phyloP scores from a whole-genome alignment of 2,797 vertebrate genomes.

The Neosalanx taihuensis region DNA sequence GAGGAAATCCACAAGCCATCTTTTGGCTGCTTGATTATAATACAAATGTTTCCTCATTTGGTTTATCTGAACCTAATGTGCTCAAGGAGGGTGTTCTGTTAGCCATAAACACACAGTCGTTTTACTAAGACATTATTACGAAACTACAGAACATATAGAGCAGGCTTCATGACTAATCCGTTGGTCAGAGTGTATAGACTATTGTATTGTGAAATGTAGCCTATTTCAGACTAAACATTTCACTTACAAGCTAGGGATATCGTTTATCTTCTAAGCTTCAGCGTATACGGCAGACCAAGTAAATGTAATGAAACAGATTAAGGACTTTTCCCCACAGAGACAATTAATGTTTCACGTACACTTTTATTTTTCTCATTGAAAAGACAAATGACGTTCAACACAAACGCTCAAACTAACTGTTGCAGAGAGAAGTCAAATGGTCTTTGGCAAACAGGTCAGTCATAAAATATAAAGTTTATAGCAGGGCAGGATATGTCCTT shows the following conservation, averaged over 20 bases:
- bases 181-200: neutral
- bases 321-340: neutral
- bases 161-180: too few species aligned
- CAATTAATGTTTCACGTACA: neutral
- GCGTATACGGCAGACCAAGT: neutral
- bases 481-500: conserved; percentile 23
- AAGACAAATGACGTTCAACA: neutral
- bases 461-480: conserved; percentile 64
- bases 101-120: too few species aligned
- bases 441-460: conserved; percentile 50
- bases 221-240: neutral
- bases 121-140: too few species aligned
- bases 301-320: neutral
- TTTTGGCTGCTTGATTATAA: too few species aligned
- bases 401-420: conserved; percentile 20
- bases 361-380: neutral
- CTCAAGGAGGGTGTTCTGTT: too few species aligned
- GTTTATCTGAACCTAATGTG: too few species aligned
- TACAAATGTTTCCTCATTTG: too few species aligned
- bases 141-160: too few species aligned
- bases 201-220: neutral
- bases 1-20: too few species aligned
- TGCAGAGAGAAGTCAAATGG: conserved; percentile 45
- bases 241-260: neutral
- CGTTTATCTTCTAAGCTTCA: neutral